These are phyloP conservation scores for Ephydatia muelleri DNA, from an alignment of 37 sponge, comb jelly and placozoan genomes.

Conservation along the genomic window DNA sequence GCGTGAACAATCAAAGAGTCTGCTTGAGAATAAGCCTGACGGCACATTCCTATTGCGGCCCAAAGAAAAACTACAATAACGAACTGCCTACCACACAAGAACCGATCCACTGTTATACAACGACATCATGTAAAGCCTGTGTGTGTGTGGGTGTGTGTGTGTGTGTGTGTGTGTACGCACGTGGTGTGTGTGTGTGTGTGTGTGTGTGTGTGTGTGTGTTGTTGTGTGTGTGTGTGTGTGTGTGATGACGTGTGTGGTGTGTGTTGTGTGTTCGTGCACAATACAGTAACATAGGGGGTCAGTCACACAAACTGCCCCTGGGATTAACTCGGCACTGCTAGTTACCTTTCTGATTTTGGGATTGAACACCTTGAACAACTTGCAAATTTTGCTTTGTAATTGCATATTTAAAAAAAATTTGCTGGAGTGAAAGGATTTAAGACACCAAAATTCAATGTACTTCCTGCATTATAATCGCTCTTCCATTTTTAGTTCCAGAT, in stretches of 20 bases:
- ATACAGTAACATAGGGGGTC: background rate
- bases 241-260: background rate
- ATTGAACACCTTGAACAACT: too few relatives aligned
- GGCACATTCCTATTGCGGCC: conserved; percentile 82
- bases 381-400: too few relatives aligned
- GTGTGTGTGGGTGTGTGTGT: conserved; percentile 9
- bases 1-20: conserved; percentile 52
- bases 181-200: background rate
- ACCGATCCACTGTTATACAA: conserved; percentile 66
- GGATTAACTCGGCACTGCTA: too few relatives aligned
- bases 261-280: background rate
- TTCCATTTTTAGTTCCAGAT: too few relatives aligned
- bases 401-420: too few relatives aligned
- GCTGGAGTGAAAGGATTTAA: too few relatives aligned
- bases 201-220: background rate
- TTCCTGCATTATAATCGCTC: too few relatives aligned
- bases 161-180: background rate
- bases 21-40: conserved; percentile 42
- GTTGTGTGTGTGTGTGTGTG: background rate
- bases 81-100: conserved; percentile 14
- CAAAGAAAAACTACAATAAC: conserved; percentile 28
- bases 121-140: conserved; percentile 70
- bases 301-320: too few relatives aligned
- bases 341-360: too few relatives aligned
- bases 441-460: too few relatives aligned